phyloP scores from a whole-genome alignment of 2,797 vertebrate species.

The Acomys russatus region DNA sequence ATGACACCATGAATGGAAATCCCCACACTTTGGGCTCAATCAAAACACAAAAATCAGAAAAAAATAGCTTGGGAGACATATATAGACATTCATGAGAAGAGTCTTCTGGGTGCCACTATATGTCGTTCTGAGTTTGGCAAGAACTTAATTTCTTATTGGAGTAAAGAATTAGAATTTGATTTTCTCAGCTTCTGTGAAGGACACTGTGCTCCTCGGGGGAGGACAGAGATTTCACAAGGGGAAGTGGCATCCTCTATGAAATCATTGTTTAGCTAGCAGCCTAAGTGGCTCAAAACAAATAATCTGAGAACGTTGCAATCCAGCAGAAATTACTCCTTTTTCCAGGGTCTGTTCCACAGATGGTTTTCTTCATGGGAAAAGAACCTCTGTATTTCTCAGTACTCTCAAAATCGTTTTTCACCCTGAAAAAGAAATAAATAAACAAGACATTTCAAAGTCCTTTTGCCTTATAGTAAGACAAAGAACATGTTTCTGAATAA shows the following conservation, averaged over 20 bases:
- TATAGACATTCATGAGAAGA: neutral
- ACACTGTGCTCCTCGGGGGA: neutral
- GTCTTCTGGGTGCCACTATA: neutral
- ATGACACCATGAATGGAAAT: neutral
- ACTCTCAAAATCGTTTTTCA: conserved; percentile 44
- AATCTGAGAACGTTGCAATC: neutral
- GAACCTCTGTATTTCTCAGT: neutral
- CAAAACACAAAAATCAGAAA: neutral
- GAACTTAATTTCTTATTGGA: conserved; percentile 53
- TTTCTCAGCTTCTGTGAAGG: conserved; percentile 41
- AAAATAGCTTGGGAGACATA: neutral
- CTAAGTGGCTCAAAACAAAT: neutral
- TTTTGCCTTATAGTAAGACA: neutral
- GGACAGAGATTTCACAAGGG: neutral
- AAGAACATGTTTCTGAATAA: neutral
- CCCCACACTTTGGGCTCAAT: neutral
- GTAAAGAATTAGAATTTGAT: neutral
- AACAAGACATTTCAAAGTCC: neutral
- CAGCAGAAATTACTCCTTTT: conserved; percentile 47
- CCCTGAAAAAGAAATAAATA: neutral
- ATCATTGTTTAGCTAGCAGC: neutral
- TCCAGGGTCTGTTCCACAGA: neutral
- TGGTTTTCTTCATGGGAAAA: conserved; percentile 9
- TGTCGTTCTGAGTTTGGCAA: conserved; percentile 17
- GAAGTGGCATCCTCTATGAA: neutral